Conservation (phyloP, 1,140 invertebrate species). For the Leptoteleia sp. region DNA sequence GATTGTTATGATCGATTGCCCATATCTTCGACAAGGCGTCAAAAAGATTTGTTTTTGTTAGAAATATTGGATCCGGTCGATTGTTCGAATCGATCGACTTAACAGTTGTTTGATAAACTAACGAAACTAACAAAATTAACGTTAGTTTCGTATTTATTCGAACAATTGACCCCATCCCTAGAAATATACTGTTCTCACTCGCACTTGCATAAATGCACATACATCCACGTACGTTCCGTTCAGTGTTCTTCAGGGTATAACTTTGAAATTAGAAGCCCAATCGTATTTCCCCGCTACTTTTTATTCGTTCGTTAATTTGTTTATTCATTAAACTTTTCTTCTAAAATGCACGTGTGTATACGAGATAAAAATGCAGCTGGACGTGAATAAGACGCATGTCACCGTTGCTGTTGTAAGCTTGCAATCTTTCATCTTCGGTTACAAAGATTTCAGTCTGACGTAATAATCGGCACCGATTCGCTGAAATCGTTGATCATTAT, state of each 20-base stretch:
- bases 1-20: conserved; percentile 52
- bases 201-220: conserved; percentile 39
- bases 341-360: conserved; percentile 40
- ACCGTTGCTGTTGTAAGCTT: conserved; percentile 32
- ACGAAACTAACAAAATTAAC: too few species aligned
- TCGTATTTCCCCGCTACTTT: conserved; percentile 11
- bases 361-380: conserved; percentile 53
- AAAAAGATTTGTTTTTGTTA: conserved; percentile 26
- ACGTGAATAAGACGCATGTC: conserved; percentile 55
- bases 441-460: conserved; percentile 50
- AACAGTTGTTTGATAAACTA: too few species aligned
- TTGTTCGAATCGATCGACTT: too few species aligned
- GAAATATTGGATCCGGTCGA: too few species aligned
- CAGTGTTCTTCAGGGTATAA: background rate
- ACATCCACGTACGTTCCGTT: conserved; percentile 12
- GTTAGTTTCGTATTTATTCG: too few species aligned
- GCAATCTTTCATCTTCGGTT: conserved; percentile 7
- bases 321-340: too few species aligned
- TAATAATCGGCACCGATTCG: conserved; percentile 39
- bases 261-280: conserved; percentile 16
- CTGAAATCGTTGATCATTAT: conserved; percentile 27
- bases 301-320: background rate
- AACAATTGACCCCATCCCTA: too few species aligned
- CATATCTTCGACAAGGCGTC: conserved; percentile 41
- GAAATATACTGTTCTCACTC: conserved; percentile 2